phyloP scores from a whole-genome alignment of 1,140 invertebrate genomes.

The Elysia chlorotica region DNA sequence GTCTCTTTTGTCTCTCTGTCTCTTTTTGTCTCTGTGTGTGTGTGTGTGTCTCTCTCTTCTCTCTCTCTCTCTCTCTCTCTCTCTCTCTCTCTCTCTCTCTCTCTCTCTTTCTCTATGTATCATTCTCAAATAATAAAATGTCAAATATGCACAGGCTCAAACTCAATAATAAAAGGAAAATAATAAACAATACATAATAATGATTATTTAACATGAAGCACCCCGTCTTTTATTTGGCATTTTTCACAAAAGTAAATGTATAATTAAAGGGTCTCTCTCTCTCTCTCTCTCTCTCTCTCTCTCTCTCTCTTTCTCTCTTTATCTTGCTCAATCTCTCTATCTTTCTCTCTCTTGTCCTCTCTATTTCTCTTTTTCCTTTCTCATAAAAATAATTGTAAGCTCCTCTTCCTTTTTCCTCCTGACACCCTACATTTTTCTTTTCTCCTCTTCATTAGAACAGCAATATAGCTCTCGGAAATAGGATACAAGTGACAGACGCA shows the following conservation, averaged over 20 bases:
- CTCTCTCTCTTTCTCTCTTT: not conserved
- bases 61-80: not conserved
- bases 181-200: no score
- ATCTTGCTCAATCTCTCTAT: not conserved
- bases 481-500: not conserved
- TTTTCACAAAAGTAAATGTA: not conserved
- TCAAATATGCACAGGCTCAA: not conserved
- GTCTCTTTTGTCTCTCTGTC: not conserved
- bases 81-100: slow-evolving; percentile 1
- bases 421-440: not conserved
- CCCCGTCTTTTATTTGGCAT: not conserved
- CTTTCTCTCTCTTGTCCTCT: not conserved
- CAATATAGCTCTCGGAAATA: not conserved
- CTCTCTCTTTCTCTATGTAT: not conserved
- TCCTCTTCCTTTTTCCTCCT: not conserved
- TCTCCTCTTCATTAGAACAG: not conserved
- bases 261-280: not conserved
- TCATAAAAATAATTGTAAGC: not conserved
- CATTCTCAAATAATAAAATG: not conserved
- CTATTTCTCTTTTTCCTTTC: not conserved
- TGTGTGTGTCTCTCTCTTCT: not conserved
- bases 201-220: no score
- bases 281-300: not conserved
- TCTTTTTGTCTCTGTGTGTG: not conserved
- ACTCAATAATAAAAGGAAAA: not conserved